Conservation (phyloP, 2,797 vertebrate species). For the Karalla daura region DNA sequence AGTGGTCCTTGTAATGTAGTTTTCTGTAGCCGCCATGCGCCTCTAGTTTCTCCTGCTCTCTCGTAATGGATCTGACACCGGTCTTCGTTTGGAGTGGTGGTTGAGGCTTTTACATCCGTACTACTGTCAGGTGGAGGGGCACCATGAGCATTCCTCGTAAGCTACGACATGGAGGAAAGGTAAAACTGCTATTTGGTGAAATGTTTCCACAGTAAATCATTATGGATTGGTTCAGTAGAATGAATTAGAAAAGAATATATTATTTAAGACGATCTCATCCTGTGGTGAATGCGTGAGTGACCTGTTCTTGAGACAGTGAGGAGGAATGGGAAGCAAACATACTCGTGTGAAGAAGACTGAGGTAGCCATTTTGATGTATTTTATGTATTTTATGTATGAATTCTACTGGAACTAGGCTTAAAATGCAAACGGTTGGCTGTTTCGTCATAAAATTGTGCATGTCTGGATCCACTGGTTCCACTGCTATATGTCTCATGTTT, state of each 20-base stretch:
- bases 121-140: slow-evolving; percentile 7
- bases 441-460: neutral
- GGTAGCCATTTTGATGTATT: neutral
- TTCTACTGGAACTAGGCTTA: neutral
- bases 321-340: neutral
- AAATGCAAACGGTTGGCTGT: neutral
- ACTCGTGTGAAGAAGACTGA: neutral
- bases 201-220: neutral
- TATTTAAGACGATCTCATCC: neutral
- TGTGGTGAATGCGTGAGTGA: neutral
- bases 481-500: neutral
- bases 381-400: neutral
- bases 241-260: neutral
- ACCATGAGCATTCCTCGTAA: slow-evolving; percentile 9
- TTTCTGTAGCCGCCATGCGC: slow-evolving; percentile 10
- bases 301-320: slow-evolving; percentile 3
- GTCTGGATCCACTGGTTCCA: too few species aligned
- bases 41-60: neutral
- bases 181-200: slow-evolving; percentile 8
- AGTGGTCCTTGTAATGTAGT: slow-evolving; percentile 12
- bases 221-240: neutral
- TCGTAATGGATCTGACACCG: slow-evolving; percentile 20
- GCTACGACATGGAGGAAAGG: slow-evolving; percentile 16
- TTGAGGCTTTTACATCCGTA: slow-evolving; percentile 19
- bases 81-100: neutral